Evolutionary conservation across 2,797 vertebrate genomes (phyloP), one percentile per base, ranked within the genome.

Genomic region (Coranthus polyacanthus): DNA sequence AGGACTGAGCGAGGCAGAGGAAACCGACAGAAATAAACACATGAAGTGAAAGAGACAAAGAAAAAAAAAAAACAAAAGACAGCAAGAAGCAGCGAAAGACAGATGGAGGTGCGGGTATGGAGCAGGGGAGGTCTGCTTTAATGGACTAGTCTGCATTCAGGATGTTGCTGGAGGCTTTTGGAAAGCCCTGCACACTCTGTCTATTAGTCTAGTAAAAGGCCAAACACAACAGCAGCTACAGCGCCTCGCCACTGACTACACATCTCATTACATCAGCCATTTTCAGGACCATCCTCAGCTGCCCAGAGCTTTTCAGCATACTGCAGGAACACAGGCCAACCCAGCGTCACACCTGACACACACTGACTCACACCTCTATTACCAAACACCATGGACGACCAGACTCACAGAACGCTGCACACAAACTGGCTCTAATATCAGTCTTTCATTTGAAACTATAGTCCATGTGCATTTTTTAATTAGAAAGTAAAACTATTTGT

Each of bases 161-260:
- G 6, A n/a, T 66, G 73, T 21, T 21, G 73, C 79, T 72, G 67
- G 12, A 70, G 38, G 71, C 67, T 44, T 51, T 10, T 37, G 49
- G 36, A 66, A 39, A 12, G 4, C 26, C 5, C 54, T 11, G 42
- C 71, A 36, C 57, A 70, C 37, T 54, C 49, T 18, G 64, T 51
- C 46, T 61, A 42, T 75, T 58, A 66, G 51, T 58, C 38, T 13
- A 12, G 56, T 20, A 18, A 76, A 64, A 66, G 45, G 12, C 22
- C 49, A 66, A 65, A 72, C 59, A n/a, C 75, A 65, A 37, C 46
- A 61, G 51, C 68, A 32, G 51, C 55, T 57, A 45, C 43, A 26
- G 16, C 0, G 24, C 44, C 13, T 9, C 6, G 2, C 17, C 4
- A 1, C 39, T 13, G 13, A 59, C 50, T 51, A 38, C 57, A 68